Percentiles rank a stretch among this genome's conserved stretches.
These are phyloP conservation scores for Sebastes paucispinis DNA, from an alignment of 2,797 vertebrate genomes.

Conservation along the genomic window DNA sequence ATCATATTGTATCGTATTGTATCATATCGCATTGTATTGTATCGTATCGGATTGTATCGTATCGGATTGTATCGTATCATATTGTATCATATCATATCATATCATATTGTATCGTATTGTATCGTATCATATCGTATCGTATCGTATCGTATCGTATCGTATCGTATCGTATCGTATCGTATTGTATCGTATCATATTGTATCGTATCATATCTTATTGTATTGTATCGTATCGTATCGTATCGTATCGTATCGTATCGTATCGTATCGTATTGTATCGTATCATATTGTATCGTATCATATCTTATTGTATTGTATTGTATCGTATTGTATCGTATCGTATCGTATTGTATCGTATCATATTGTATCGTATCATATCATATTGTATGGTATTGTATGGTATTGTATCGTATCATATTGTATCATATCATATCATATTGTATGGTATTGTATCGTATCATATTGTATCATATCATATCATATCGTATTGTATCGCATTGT, in stretches of 20 bases:
- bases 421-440: rapidly evolving
- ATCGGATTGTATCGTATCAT: no score
- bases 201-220: rapidly evolving
- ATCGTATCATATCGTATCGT: rapidly evolving
- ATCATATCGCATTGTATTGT: no score
- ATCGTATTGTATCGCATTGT: no score
- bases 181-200: no score
- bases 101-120: rapidly evolving
- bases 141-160: rapidly evolving
- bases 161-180: rapidly evolving
- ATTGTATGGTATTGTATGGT: no score
- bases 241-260: rapidly evolving
- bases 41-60: no score
- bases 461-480: rapidly evolving
- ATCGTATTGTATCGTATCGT: rapidly evolving
- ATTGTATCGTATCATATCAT: rapidly evolving
- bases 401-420: rapidly evolving
- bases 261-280: no score
- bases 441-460: rapidly evolving
- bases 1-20: no score
- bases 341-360: rapidly evolving
- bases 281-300: rapidly evolving
- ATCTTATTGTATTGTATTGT: rapidly evolving
- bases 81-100: no score
- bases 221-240: rapidly evolving